A percentile compares a stretch with the other conserved stretches of the same genome.
phyloP scores from a whole-genome alignment of 2,888 invertebrate genomes.

The Drosophila leonis region DNA sequence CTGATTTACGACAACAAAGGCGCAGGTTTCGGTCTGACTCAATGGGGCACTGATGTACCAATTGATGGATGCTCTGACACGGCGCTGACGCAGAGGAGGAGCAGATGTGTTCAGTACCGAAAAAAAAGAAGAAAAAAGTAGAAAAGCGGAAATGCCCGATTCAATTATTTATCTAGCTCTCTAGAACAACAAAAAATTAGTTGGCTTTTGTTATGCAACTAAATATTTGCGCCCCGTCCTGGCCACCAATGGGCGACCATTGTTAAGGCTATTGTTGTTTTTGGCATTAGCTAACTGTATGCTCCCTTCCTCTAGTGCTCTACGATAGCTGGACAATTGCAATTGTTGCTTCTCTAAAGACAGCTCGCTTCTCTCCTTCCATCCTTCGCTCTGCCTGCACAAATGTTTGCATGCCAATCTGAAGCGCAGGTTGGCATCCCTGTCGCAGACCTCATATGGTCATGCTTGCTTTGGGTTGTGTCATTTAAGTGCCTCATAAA shows the following conservation, averaged over 20 bases:
- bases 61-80: slow-evolving; percentile 75
- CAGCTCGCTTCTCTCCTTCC: slow-evolving; percentile 4
- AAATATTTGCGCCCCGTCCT: slow-evolving; percentile 65
- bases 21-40: slow-evolving; percentile 55
- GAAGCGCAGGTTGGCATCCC: slow-evolving; percentile 55
- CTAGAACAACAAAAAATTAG: slow-evolving; percentile 62
- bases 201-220: slow-evolving; percentile 70
- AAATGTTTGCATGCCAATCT: slow-evolving; percentile 80
- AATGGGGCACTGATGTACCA: slow-evolving; percentile 56
- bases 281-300: slow-evolving; percentile 56
- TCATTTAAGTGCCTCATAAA: slow-evolving; percentile 83
- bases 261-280: slow-evolving; percentile 62
- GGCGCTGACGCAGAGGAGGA: slow-evolving; percentile 31
- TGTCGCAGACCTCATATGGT: slow-evolving; percentile 49
- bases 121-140: not conserved
- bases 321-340: slow-evolving; percentile 65
- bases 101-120: slow-evolving; percentile 29
- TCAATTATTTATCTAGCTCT: slow-evolving; percentile 77
- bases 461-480: slow-evolving; percentile 72
- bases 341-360: slow-evolving; percentile 71
- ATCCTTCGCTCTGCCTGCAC: not conserved
- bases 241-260: slow-evolving; percentile 31
- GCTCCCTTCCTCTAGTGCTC: not conserved
- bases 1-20: slow-evolving; percentile 76
- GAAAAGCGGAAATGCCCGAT: slow-evolving; percentile 68